Percentiles rank a stretch among this genome's conserved stretches.
Evolutionary conservation across 2,113 vertebrate species (phyloP).

Genomic region (Thamnophis sirtalis): DNA sequence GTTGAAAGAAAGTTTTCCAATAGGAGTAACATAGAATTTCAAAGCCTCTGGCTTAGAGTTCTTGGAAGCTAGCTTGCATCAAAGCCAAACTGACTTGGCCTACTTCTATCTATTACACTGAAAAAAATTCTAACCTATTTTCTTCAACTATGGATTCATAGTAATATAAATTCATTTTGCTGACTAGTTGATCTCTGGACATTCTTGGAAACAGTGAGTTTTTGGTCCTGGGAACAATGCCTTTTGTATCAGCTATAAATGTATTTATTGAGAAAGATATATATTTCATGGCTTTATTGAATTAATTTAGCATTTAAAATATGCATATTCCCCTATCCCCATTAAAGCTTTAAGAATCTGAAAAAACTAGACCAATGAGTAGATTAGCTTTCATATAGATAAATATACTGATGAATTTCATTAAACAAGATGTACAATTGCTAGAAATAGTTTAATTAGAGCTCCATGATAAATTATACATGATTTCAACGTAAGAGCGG

Average conservation of each 20-base stretch:
- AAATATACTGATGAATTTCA: conserved; percentile 44
- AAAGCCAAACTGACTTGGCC: not conserved
- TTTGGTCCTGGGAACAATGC: not conserved
- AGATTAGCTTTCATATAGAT: conserved; percentile 41
- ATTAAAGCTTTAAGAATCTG: conserved; percentile 17
- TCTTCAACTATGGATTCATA: not conserved
- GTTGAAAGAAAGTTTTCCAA: not conserved
- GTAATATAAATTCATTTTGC: not conserved
- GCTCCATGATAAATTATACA: conserved; percentile 30
- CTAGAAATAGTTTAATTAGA: conserved; percentile 48
- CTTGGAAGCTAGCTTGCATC: not conserved
- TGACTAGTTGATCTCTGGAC: not conserved
- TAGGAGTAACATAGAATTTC: not conserved
- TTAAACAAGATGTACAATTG: conserved; percentile 33
- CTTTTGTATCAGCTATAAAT: not conserved
- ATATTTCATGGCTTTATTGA: not conserved
- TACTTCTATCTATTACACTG: not conserved
- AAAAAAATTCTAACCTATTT: not conserved
- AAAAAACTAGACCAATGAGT: conserved; percentile 15
- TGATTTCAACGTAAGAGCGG: conserved; percentile 18
- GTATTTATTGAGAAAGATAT: not conserved
- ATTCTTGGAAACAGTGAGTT: not conserved
- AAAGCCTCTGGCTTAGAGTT: not conserved
- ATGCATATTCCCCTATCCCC: not conserved
- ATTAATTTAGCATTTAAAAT: conserved; percentile 8